Percentiles rank a stretch among this genome's conserved stretches.
Conservation (phyloP, 1,140 invertebrate species). For the Galleria mellonella region DNA sequence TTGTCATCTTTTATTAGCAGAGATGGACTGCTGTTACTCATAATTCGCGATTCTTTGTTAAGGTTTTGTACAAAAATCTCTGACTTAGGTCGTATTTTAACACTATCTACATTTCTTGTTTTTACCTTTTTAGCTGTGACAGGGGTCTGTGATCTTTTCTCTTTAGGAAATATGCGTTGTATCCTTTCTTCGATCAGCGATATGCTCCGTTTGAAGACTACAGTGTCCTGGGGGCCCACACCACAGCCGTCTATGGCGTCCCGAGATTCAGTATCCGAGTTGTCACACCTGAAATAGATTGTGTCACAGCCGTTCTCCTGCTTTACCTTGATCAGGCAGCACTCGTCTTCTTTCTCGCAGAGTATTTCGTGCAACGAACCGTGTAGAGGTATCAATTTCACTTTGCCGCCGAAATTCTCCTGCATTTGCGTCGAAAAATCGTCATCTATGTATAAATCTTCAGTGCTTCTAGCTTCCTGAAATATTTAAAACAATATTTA, state of each 20-base stretch:
- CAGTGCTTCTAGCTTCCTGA: constrained; percentile 70
- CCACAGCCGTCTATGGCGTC: constrained; percentile 41
- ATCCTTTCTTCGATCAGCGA: constrained; percentile 55
- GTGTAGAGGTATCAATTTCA: constrained; percentile 57
- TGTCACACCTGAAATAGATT: constrained; percentile 56
- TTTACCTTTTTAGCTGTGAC: constrained; percentile 1
- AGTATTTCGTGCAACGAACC: constrained; percentile 63
- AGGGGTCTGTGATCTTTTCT: constrained; percentile 22
- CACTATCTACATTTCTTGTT: constrained; percentile 33
- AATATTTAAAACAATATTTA: too few relatives aligned
- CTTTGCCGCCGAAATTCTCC: constrained; percentile 62
- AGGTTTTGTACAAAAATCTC: constrained; percentile 39
- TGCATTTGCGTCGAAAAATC: constrained; percentile 64
- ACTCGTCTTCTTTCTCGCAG: constrained; percentile 63
- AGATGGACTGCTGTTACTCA: constrained; percentile 55
- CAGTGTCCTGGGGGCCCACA: constrained; percentile 35
- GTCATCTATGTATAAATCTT: constrained; percentile 72
- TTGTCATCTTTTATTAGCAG: constrained; percentile 26
- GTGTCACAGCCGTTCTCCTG: constrained; percentile 58
- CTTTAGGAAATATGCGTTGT: constrained; percentile 43
- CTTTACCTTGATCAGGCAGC: constrained; percentile 65
- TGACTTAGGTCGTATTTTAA: constrained; percentile 39
- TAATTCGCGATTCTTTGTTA: constrained; percentile 22
- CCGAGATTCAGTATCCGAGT: constrained; percentile 45
- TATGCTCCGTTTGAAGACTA: constrained; percentile 57